Percentiles rank a stretch among this genome's conserved stretches.
Conservation (phyloP, 2,113 vertebrate species). For the Connochaetes taurinus region DNA sequence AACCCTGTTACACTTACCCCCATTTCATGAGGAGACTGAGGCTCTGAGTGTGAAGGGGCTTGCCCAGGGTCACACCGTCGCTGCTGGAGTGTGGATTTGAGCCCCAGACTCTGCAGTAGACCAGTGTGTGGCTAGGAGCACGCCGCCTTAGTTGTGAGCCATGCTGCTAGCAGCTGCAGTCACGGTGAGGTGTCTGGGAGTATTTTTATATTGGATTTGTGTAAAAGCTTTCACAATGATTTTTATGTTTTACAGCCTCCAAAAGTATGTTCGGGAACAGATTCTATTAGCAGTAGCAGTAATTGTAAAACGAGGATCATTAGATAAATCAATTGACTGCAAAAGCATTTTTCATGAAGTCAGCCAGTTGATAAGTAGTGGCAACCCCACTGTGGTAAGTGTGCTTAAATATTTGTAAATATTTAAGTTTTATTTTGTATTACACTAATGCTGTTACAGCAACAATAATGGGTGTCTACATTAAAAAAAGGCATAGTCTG, state of each 20-base stretch:
- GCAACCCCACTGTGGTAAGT: conserved; percentile 96
- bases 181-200: background rate
- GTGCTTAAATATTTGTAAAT: background rate
- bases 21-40: background rate
- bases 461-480: background rate
- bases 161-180: background rate
- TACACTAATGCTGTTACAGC: background rate
- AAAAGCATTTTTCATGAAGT: conserved; percentile 98
- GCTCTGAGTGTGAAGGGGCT: background rate
- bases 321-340: conserved; percentile 98
- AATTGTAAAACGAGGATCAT: conserved; percentile 96
- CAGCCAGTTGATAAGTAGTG: conserved; percentile 96
- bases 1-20: background rate
- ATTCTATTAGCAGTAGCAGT: conserved; percentile 97
- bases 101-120: background rate
- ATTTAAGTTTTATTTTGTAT: background rate
- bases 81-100: background rate
- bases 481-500: background rate
- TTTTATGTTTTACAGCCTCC: conserved; percentile 85
- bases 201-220: background rate
- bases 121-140: background rate
- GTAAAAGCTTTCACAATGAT: conserved; percentile 9
- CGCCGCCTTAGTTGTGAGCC: background rate
- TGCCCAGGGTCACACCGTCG: background rate
- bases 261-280: conserved; percentile 98